Conservation (phyloP, 2,113 vertebrate genomes). For the Pteruthius melanotis region DNA sequence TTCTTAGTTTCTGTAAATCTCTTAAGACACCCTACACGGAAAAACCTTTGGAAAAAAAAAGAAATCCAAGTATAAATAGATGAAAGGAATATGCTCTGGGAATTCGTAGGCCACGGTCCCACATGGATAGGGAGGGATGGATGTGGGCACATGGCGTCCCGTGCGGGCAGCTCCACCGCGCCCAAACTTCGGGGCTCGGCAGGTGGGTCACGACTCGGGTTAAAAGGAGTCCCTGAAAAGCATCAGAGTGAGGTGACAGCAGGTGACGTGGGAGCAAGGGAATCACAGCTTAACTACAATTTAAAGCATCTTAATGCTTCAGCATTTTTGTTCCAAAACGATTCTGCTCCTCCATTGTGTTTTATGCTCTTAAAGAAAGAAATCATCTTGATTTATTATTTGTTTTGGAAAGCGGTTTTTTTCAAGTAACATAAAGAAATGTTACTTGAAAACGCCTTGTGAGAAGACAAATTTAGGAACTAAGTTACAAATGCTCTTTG, state of each 20-base stretch:
- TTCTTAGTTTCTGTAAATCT: not conserved
- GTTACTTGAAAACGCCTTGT: not conserved
- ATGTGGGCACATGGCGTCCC: not conserved
- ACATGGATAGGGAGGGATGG: fast-evolving
- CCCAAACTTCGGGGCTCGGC: not conserved
- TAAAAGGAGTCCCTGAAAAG: not conserved
- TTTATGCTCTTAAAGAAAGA: not conserved
- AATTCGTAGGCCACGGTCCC: fast-evolving
- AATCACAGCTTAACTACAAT: not conserved
- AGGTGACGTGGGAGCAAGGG: not conserved
- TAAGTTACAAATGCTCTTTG: fast-evolving
- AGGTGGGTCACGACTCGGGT: not conserved
- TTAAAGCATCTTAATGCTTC: fast-evolving
- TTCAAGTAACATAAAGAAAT: too few species aligned
- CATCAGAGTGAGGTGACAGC: not conserved
- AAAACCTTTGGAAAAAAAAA: fast-evolving
- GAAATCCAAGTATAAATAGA: fast-evolving
- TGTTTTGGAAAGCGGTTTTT: not conserved
- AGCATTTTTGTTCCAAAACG: fast-evolving
- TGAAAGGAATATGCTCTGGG: fast-evolving
- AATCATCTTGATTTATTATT: fast-evolving
- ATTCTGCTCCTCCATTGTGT: fast-evolving
- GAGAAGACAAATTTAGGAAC: not conserved
- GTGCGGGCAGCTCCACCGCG: not conserved
- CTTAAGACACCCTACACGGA: fast-evolving